These are phyloP conservation scores for Gandaritis pyraliata DNA, from an alignment of 2,888 invertebrate species.

Conservation along the genomic window DNA sequence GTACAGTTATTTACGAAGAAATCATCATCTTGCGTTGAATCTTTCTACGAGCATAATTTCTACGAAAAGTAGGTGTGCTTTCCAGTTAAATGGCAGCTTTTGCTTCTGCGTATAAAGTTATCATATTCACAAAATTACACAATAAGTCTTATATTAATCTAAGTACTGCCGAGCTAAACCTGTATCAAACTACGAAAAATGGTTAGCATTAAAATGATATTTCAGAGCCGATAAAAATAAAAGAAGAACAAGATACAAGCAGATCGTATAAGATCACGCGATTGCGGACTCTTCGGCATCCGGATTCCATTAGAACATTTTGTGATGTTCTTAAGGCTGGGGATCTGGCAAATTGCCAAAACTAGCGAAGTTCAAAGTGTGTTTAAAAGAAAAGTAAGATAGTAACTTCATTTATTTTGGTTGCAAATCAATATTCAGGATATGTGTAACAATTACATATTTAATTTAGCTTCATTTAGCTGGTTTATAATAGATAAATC, in stretches of 20 bases:
- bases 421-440: too few species aligned
- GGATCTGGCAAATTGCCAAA: too few species aligned
- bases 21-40: neutral
- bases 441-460: too few species aligned
- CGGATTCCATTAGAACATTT: slow-evolving; percentile 78
- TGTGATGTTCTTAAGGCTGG: slow-evolving; percentile 76
- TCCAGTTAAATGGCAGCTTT: too few species aligned
- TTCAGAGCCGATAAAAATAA: slow-evolving; percentile 20
- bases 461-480: too few species aligned
- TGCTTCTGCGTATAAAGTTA: neutral
- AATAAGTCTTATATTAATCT: neutral
- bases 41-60: neutral
- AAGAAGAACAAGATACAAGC: slow-evolving; percentile 36
- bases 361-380: too few species aligned
- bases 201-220: slow-evolving; percentile 1
- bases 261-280: slow-evolving; percentile 51
- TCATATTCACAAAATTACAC: neutral
- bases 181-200: neutral
- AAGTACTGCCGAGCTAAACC: neutral
- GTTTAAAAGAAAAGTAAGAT: too few species aligned
- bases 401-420: too few species aligned
- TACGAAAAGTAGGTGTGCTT: neutral
- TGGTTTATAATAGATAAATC: too few species aligned
- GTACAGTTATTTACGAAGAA: neutral
- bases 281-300: slow-evolving; percentile 70